phyloP scores from a whole-genome alignment of 1,140 invertebrate species.

The Globodera ellingtonae region DNA sequence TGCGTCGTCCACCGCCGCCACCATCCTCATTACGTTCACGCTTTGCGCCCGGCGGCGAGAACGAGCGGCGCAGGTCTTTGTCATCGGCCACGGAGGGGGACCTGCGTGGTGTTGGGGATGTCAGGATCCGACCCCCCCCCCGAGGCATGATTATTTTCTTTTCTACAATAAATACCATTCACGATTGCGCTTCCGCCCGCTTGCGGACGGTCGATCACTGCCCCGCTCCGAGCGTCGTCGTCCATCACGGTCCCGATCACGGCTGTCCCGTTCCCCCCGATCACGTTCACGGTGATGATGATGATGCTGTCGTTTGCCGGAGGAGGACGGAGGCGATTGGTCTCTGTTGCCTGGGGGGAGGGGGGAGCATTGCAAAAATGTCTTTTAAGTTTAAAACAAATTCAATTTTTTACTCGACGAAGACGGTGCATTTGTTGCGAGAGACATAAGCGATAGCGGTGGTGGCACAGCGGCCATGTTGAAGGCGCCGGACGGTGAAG shows the following conservation, averaged over 20 bases:
- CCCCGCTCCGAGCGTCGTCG: not conserved
- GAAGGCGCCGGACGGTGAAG: not conserved
- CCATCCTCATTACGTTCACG: not conserved
- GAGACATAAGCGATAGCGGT: not conserved
- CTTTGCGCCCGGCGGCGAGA: not conserved
- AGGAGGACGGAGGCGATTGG: not conserved
- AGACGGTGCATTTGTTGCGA: not conserved
- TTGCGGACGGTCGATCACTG: not conserved
- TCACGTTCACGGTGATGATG: slow-evolving; percentile 10
- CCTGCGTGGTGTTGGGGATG: not conserved
- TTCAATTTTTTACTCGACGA: not conserved
- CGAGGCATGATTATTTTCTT: no score
- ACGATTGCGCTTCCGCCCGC: not conserved
- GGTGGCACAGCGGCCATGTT: not conserved
- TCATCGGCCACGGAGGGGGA: not conserved
- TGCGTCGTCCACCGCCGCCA: not conserved
- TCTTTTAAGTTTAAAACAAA: no score
- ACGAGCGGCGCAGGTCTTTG: not conserved
- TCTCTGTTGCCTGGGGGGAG: not conserved
- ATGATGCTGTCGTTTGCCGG: not conserved
- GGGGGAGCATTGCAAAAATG: not conserved
- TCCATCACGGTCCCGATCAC: slow-evolving; percentile 17
- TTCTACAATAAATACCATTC: not conserved
- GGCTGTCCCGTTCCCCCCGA: not conserved
- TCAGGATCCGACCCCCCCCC: no score